Percentiles rank a stretch among this genome's conserved stretches.
phyloP scores from a whole-genome alignment of 1,140 invertebrate species.

The Caenorhabditis latens region DNA sequence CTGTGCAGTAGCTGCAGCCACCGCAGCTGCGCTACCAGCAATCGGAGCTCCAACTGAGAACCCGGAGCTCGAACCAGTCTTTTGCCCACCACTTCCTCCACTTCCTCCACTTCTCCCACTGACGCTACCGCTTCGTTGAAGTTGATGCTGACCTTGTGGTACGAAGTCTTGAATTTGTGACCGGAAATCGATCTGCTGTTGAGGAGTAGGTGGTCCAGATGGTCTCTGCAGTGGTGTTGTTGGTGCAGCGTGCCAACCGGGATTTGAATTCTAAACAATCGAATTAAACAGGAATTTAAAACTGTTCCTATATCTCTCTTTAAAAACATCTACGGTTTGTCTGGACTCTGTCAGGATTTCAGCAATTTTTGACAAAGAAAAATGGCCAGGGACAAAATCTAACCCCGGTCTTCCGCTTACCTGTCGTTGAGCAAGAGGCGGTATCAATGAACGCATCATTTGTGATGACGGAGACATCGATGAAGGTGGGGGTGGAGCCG shows the following conservation, averaged over 20 bases:
- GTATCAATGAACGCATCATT: constrained; percentile 43
- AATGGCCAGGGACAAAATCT: too few species aligned
- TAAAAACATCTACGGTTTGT: too few species aligned
- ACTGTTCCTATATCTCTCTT: too few species aligned
- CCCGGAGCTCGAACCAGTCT: not conserved
- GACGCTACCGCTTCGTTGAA: constrained; percentile 27
- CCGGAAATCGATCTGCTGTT: constrained; percentile 53
- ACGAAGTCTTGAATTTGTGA: constrained; percentile 33
- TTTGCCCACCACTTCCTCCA: not conserved
- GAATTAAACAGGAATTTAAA: not conserved
- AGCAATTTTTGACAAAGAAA: too few species aligned
- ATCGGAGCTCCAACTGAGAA: constrained; percentile 30
- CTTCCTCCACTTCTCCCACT: not conserved
- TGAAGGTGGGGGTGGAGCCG: not conserved
- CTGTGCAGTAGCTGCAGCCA: constrained; percentile 79
- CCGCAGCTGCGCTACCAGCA: constrained; percentile 81
- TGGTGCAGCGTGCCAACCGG: constrained; percentile 5
- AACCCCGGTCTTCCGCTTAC: not conserved
- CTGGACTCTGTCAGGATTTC: too few species aligned
- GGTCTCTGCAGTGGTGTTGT: constrained; percentile 12
- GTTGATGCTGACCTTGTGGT: not conserved
- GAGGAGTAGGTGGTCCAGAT: constrained; percentile 20
- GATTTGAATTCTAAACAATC: constrained; percentile 19
- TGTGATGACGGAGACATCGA: constrained; percentile 22
- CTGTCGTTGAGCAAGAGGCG: constrained; percentile 19